phyloP scores from a whole-genome alignment of 37 sponge, comb jelly and placozoan genomes.

The Agelas oroides region DNA sequence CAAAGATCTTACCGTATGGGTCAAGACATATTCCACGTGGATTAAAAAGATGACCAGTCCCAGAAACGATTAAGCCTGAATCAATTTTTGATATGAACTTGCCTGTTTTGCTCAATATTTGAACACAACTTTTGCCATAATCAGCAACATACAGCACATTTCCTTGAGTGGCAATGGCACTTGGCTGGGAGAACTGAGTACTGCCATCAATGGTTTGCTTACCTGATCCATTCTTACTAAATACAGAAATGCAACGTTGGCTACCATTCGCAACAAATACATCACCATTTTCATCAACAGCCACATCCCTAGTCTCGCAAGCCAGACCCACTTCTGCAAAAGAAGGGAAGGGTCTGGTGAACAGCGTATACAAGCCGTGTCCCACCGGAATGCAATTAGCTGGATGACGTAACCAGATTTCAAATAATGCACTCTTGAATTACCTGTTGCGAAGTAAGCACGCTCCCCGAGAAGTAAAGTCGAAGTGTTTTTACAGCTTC shows the following conservation, averaged over 20 bases:
- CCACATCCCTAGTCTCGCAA: too few relatives aligned
- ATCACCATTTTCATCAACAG: constrained; percentile 37
- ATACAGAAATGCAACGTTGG: constrained; percentile 20
- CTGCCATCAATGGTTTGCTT: constrained; percentile 36
- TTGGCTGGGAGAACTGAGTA: constrained; percentile 35
- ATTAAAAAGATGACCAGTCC: constrained; percentile 17
- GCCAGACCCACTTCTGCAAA: too few relatives aligned
- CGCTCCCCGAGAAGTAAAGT: too few relatives aligned
- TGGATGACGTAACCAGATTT: too few relatives aligned
- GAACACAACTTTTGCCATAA: constrained; percentile 31
- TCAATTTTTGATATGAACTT: constrained; percentile 45
- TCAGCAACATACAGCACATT: constrained; percentile 53
- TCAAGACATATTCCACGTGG: constrained; percentile 50
- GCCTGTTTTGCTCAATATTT: background rate
- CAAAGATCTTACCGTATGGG: constrained; percentile 21
- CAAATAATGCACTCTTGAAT: too few relatives aligned
- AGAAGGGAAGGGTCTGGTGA: too few relatives aligned
- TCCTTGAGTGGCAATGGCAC: constrained; percentile 29
- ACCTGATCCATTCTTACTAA: constrained; percentile 10
- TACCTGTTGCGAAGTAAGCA: too few relatives aligned
- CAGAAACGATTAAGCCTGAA: background rate
- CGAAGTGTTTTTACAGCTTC: too few relatives aligned
- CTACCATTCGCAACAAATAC: constrained; percentile 19
- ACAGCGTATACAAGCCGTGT: too few relatives aligned
- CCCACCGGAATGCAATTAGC: too few relatives aligned